Evolutionary conservation across 2,797 vertebrate genomes (phyloP).

Genomic region (Molossus alvarezi): DNA sequence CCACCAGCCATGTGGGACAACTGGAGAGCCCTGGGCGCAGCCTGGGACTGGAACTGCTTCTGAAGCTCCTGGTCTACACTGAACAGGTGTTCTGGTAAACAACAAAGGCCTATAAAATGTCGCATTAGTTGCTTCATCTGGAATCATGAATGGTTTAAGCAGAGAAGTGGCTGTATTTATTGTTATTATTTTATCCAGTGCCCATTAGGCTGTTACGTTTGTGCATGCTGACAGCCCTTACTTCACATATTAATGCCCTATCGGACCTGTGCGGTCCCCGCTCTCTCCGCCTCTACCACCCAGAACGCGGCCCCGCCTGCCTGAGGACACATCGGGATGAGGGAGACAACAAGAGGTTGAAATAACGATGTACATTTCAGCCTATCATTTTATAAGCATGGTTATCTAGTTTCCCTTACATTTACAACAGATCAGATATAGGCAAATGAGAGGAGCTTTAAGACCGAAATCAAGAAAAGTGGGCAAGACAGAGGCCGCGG

Average conservation of each 20-base stretch:
- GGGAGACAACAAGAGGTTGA: background rate
- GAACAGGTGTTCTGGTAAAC: background rate
- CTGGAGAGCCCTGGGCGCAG: background rate
- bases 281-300: background rate
- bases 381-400: background rate
- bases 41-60: background rate
- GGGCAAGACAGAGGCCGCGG: background rate
- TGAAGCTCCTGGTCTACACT: background rate
- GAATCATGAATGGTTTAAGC: background rate
- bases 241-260: background rate
- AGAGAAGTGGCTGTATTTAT: background rate
- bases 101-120: background rate
- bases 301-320: background rate
- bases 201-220: background rate
- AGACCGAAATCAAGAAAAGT: constrained; percentile 17
- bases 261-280: background rate
- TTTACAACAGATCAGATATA: constrained; percentile 36
- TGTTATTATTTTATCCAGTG: constrained; percentile 55
- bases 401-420: background rate
- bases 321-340: background rate
- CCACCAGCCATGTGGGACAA: background rate
- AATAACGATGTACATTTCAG: background rate
- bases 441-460: background rate
- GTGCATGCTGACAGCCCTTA: background rate
- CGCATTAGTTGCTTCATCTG: background rate